Evolutionary conservation across 2,888 invertebrate species (phyloP).

Genomic region (Dastarcus helophoroides): DNA sequence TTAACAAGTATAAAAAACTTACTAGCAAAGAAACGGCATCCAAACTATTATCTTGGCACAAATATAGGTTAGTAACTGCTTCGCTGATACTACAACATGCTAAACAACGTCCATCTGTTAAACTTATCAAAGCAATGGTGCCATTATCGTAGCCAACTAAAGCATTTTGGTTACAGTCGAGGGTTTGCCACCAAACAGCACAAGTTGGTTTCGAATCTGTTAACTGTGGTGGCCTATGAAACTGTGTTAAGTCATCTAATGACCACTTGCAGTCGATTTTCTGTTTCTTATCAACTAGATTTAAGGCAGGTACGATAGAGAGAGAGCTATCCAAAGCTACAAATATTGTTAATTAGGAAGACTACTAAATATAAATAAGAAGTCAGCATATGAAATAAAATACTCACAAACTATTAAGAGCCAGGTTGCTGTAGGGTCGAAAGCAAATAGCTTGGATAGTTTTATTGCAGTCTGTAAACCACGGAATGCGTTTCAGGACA

Average conservation of each 20-base stretch:
- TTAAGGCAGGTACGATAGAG: constrained; percentile 49
- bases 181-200: constrained; percentile 68
- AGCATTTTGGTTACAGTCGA: constrained; percentile 57
- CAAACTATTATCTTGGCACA: constrained; percentile 61
- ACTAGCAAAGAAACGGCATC: constrained; percentile 54
- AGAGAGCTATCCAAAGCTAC: constrained; percentile 46
- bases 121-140: constrained; percentile 49
- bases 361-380: background rate
- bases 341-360: constrained; percentile 14
- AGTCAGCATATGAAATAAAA: background rate
- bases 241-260: constrained; percentile 44
- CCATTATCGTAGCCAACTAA: constrained; percentile 58
- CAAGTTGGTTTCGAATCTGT: constrained; percentile 44
- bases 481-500: constrained; percentile 33
- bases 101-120: constrained; percentile 56
- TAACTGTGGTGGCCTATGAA: constrained; percentile 32
- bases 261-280: constrained; percentile 48
- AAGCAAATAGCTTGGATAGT: constrained; percentile 61
- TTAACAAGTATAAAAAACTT: too few species aligned
- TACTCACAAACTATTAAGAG: constrained; percentile 49
- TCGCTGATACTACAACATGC: constrained; percentile 54
- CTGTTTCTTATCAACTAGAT: constrained; percentile 43
- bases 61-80: constrained; percentile 49
- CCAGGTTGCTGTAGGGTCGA: constrained; percentile 75
- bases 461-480: constrained; percentile 33